phyloP scores from a whole-genome alignment of 1,140 invertebrate species.

The Campoletis sonorensis region DNA sequence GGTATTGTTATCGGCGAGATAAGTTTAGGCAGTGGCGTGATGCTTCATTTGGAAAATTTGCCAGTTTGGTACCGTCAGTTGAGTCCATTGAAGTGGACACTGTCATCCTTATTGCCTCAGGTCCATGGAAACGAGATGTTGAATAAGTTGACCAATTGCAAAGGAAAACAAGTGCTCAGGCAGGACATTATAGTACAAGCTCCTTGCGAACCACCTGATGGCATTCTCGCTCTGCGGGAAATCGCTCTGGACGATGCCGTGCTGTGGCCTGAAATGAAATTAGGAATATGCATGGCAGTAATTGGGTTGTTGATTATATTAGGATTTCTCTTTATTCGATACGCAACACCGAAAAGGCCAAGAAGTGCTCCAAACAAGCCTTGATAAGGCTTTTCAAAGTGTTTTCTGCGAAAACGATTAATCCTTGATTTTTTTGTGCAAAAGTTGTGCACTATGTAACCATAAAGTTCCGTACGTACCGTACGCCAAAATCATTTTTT shows the following conservation, averaged over 20 bases:
- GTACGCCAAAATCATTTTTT: neutral
- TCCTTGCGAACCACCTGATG: constrained; percentile 85
- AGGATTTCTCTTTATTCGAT: constrained; percentile 63
- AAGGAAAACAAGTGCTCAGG: constrained; percentile 82
- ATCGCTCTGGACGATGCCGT: constrained; percentile 65
- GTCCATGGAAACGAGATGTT: constrained; percentile 81
- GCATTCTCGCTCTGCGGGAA: constrained; percentile 81
- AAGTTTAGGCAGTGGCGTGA: constrained; percentile 83
- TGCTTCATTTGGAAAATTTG: constrained; percentile 84
- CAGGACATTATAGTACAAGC: constrained; percentile 90
- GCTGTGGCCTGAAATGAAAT: constrained; percentile 56
- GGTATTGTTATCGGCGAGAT: constrained; percentile 81
- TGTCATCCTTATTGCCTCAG: constrained; percentile 81
- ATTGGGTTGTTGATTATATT: constrained; percentile 58
- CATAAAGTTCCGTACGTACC: constrained; percentile 19
- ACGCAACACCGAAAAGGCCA: constrained; percentile 65
- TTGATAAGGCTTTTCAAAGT: constrained; percentile 53
- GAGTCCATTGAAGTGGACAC: constrained; percentile 86
- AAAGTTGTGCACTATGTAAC: constrained; percentile 25
- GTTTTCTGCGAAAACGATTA: neutral
- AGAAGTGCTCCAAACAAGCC: constrained; percentile 73
- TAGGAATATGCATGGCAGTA: constrained; percentile 63
- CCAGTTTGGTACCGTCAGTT: constrained; percentile 80
- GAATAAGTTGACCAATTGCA: constrained; percentile 69
- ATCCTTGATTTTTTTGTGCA: constrained; percentile 11